A percentile compares a stretch with the other conserved stretches of the same genome.
Conservation (phyloP, 2,113 vertebrate species). For the Mesocricetus auratus region DNA sequence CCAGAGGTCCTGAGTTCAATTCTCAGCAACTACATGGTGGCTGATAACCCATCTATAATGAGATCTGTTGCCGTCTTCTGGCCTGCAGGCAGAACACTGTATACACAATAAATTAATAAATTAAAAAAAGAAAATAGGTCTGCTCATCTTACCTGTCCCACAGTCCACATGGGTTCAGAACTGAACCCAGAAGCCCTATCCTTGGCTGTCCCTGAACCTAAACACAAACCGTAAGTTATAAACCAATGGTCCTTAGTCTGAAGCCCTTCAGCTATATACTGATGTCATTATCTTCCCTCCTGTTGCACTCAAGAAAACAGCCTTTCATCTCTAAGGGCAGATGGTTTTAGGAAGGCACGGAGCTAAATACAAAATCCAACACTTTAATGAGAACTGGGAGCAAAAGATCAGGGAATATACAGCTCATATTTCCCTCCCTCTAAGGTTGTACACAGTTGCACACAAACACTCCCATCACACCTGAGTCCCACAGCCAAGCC, state of each 20-base stretch:
- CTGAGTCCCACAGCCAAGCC: not conserved
- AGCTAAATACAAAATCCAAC: slow-evolving; percentile 83
- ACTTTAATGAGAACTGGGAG: slow-evolving; percentile 82
- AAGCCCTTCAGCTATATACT: not conserved
- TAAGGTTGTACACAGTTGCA: slow-evolving; percentile 59
- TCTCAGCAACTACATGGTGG: no score
- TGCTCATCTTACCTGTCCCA: not conserved
- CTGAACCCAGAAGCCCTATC: not conserved
- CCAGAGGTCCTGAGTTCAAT: no score
- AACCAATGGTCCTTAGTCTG: not conserved
- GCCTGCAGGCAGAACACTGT: no score
- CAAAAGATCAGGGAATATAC: slow-evolving; percentile 59
- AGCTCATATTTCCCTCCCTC: slow-evolving; percentile 81
- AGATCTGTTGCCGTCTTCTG: no score
- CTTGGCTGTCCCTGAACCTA: not conserved
- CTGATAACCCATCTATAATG: no score
- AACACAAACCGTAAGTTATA: not conserved
- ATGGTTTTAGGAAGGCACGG: not conserved
- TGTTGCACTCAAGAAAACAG: not conserved
- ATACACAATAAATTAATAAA: no score
- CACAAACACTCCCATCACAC: slow-evolving; percentile 1
- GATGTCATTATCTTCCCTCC: not conserved
- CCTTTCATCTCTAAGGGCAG: not conserved
- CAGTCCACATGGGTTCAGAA: not conserved
- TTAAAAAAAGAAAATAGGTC: not conserved